Percentiles rank a stretch among this genome's conserved stretches.
These are phyloP conservation scores for Torymus tubicola DNA, from an alignment of 2,888 invertebrate species.

Conservation along the genomic window DNA sequence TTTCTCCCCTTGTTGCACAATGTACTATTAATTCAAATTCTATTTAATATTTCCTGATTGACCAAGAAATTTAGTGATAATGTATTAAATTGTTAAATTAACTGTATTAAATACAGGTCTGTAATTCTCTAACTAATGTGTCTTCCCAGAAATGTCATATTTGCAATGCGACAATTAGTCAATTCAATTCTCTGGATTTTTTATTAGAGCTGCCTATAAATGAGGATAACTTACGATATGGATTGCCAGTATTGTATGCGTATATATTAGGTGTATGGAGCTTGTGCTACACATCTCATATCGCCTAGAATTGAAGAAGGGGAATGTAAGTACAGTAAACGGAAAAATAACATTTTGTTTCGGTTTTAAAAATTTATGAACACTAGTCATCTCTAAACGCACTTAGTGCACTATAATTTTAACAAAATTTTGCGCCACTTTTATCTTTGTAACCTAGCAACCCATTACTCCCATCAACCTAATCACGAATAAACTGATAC, in stretches of 20 bases:
- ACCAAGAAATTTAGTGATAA: background rate
- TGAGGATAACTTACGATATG: background rate
- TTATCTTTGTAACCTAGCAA: too few relatives aligned
- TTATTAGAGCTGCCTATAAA: background rate
- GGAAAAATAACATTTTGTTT: background rate
- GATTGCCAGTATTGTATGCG: background rate
- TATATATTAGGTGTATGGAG: background rate
- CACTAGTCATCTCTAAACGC: background rate
- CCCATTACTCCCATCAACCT: too few relatives aligned
- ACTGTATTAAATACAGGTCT: background rate
- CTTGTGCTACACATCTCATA: background rate
- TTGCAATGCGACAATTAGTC: background rate
- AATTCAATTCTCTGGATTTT: background rate
- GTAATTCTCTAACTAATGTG: background rate
- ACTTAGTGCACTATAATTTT: too few relatives aligned
- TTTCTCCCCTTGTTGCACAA: too few relatives aligned
- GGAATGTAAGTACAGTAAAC: background rate
- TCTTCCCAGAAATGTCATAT: background rate
- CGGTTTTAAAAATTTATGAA: background rate
- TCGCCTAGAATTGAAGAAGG: background rate
- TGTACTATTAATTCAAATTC: too few relatives aligned
- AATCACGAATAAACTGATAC: too few relatives aligned
- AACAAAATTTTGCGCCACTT: too few relatives aligned
- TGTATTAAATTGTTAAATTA: background rate
- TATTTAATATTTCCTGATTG: too few relatives aligned